Evolutionary conservation across 2,888 invertebrate species (phyloP), one percentile per base, ranked within the genome.

Genomic region (Steinernema carpocapsae): DNA sequence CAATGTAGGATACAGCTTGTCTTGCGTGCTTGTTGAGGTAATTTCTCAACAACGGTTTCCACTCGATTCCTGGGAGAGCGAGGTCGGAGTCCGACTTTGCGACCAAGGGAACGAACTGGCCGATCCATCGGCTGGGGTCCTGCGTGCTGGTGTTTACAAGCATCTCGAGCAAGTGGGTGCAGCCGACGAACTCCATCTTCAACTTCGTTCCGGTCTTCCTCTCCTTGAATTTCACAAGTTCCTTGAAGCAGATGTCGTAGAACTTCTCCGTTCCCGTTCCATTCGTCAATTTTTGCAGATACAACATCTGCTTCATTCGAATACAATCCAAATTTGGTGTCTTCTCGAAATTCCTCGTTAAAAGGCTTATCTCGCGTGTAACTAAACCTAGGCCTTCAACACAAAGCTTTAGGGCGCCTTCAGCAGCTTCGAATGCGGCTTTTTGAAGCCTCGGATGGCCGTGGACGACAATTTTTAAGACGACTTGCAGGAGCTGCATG

Each of bases 381-480:
- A 71, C 29, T 6, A 71, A 43, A 10, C n/a, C 1, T 7, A 19
- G 17, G 7, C 71, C 71, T 45, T 71, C 46, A 10, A 43, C 43
- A 37, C 37, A 42, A 1, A 17, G 7, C 7, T 32, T 37, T 2
- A 64, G 29, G 6, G 29, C 64, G 32, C 3, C 1, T 32, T 29
- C 7, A 12, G 64, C 64, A 14, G 14, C 6, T 19, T 37, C 52
- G 26, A 19, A 64, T 10, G 45, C 64, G 12, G 19, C 43, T 12
- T 73, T 45, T 29, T 59, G 73, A 17, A 64, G 19, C 26, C 59
- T 42, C 10, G 4, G 19, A 59, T 52, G 29, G 19, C 59, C 74
- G 22, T 72, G n/a, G 1, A 72, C 72, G n/a, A 72, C 45, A 14
- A 45, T 59, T 46, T 74, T 74, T 19, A 76, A 70, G 10, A 70